Conservation (phyloP, 2,888 invertebrate genomes). For the Griposia aprilina region DNA sequence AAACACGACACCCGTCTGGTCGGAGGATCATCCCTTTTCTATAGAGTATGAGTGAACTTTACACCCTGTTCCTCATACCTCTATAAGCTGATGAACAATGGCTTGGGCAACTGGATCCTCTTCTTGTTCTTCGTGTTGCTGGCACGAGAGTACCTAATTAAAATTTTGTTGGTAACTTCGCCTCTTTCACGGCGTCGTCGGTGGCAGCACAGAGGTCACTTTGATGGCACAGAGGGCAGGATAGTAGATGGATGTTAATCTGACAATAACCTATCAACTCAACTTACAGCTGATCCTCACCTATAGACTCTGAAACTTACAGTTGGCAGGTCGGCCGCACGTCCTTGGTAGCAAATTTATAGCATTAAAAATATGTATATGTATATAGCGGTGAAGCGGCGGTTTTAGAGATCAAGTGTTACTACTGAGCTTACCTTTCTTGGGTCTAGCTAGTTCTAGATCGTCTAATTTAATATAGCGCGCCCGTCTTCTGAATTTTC, state of each 20-base stretch:
- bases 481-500: neutral
- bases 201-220: neutral
- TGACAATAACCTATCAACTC: neutral
- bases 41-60: no score
- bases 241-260: neutral
- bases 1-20: no score
- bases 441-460: neutral
- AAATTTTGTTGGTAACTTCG: neutral
- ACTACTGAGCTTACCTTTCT: neutral
- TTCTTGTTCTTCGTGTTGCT: neutral
- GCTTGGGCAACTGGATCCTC: neutral
- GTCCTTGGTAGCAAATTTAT: neutral
- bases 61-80: no score
- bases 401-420: neutral
- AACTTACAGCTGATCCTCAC: neutral
- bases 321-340: neutral
- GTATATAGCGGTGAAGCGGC: no score
- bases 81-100: neutral
- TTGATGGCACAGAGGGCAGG: neutral
- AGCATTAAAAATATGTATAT: neutral
- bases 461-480: neutral
- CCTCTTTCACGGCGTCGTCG: neutral
- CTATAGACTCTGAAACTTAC: neutral
- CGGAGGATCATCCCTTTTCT: no score
- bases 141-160: neutral